Evolutionary conservation across 2,113 vertebrate species (phyloP).

Genomic region (Tursiops truncatus): DNA sequence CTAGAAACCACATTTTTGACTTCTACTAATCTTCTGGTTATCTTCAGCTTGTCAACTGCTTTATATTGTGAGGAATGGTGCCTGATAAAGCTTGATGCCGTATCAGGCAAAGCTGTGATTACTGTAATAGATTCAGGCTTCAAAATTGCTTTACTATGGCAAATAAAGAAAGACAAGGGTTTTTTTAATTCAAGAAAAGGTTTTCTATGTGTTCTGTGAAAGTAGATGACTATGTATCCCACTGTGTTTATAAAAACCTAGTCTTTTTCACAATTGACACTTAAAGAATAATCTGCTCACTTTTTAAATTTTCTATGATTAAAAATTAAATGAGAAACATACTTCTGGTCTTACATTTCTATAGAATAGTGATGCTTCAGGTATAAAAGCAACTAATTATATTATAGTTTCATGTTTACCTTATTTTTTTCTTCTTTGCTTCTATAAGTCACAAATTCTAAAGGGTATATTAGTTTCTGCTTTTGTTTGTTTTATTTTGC

Average conservation of each 20-base stretch:
- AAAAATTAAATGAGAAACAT: conserved; percentile 62
- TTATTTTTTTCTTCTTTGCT: conserved; percentile 54
- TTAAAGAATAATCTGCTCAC: conserved; percentile 23
- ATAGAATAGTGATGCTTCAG: conserved; percentile 54
- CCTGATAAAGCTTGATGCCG: not conserved
- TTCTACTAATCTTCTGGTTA: conserved; percentile 29
- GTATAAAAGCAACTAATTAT: conserved; percentile 58
- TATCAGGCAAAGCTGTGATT: not conserved
- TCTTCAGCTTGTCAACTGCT: conserved; percentile 54
- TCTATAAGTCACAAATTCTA: conserved; percentile 47
- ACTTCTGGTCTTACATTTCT: conserved; percentile 56
- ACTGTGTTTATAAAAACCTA: not conserved
- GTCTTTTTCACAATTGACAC: not conserved
- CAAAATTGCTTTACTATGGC: not conserved
- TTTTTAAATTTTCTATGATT: conserved; percentile 37
- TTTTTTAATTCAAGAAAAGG: not conserved
- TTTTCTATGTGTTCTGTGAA: not conserved
- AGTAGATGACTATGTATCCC: not conserved
- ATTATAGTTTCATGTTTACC: conserved; percentile 39
- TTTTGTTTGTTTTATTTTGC: conserved; percentile 17
- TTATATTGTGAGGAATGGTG: not conserved
- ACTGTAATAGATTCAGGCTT: not conserved
- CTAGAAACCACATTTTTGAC: conserved; percentile 32
- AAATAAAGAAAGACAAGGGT: not conserved
- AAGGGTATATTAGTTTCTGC: conserved; percentile 33